phyloP scores from a whole-genome alignment of 1,140 invertebrate genomes.

The Macrocentrus cingulum region DNA sequence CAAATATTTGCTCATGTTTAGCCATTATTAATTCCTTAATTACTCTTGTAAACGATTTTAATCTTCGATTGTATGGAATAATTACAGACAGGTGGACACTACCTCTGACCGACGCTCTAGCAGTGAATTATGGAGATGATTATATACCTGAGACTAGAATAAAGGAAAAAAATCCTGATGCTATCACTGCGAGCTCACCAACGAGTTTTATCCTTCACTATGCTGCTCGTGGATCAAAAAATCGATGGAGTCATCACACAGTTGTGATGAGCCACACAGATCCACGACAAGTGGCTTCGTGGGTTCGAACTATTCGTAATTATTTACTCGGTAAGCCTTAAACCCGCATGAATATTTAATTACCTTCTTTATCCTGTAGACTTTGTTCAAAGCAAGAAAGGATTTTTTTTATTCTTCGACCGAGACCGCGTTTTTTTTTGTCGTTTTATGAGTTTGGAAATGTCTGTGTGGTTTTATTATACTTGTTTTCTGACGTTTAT shows the following conservation, averaged over 20 bases:
- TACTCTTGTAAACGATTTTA: no score
- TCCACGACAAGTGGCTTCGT: conserved; percentile 64
- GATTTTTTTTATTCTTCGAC: no score
- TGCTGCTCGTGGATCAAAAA: conserved; percentile 62
- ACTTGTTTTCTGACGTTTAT: no score
- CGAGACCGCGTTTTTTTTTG: background rate
- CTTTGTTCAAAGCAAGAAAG: no score
- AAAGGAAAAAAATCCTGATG: conserved; percentile 29
- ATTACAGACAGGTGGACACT: conserved; percentile 59
- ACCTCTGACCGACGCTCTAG: conserved; percentile 60
- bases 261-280: conserved; percentile 66
- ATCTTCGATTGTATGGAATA: conserved; percentile 1
- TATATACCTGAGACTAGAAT: conserved; percentile 38
- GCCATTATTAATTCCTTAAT: background rate
- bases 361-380: no score
- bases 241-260: conserved; percentile 64
- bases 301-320: conserved; percentile 65
- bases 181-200: conserved; percentile 44
- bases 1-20: no score
- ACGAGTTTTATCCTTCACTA: conserved; percentile 67
- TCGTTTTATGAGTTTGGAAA: background rate
- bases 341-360: background rate
- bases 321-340: conserved; percentile 57
- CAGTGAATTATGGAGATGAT: conserved; percentile 57
- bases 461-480: background rate